Percentiles rank a stretch among this genome's conserved stretches.
phyloP scores from a whole-genome alignment of 1,140 invertebrate species.

The Bemisia tabaci region DNA sequence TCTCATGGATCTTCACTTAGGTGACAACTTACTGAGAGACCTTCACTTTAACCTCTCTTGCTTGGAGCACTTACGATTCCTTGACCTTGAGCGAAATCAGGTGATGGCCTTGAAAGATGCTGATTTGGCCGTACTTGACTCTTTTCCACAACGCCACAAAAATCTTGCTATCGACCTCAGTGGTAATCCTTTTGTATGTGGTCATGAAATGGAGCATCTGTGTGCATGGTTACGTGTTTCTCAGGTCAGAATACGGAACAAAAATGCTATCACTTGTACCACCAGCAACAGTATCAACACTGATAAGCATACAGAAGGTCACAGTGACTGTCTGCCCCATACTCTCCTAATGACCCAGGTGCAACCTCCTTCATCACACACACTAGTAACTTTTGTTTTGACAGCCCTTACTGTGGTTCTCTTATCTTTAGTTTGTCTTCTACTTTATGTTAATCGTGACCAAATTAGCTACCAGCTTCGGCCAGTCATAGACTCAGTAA shows the following conservation, averaged over 20 bases:
- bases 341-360: slow-evolving; percentile 8
- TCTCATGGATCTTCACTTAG: slow-evolving; percentile 51
- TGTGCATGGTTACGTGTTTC: slow-evolving; percentile 47
- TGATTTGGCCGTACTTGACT: slow-evolving; percentile 45
- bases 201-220: slow-evolving; percentile 44
- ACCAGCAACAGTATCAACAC: slow-evolving; percentile 24
- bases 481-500: slow-evolving; percentile 48
- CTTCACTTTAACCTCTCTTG: slow-evolving; percentile 54
- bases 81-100: slow-evolving; percentile 55
- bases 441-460: slow-evolving; percentile 44
- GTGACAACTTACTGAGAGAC: slow-evolving; percentile 42
- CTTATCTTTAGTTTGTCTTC: slow-evolving; percentile 24
- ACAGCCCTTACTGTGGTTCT: slow-evolving; percentile 28
- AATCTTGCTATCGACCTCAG: slow-evolving; percentile 49
- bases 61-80: slow-evolving; percentile 45
- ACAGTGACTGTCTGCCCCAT: slow-evolving; percentile 6
- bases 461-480: slow-evolving; percentile 40
- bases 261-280: slow-evolving; percentile 38
- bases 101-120: slow-evolving; percentile 41
- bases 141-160: slow-evolving; percentile 36
- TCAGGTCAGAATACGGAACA: slow-evolving; percentile 43
- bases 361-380: slow-evolving; percentile 24
- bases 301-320: slow-evolving; percentile 3
- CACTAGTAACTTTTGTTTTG: slow-evolving; percentile 28
- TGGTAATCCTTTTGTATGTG: slow-evolving; percentile 52